Evolutionary conservation across 2,888 invertebrate genomes (phyloP).

Genomic region (Girardia tigrina): DNA sequence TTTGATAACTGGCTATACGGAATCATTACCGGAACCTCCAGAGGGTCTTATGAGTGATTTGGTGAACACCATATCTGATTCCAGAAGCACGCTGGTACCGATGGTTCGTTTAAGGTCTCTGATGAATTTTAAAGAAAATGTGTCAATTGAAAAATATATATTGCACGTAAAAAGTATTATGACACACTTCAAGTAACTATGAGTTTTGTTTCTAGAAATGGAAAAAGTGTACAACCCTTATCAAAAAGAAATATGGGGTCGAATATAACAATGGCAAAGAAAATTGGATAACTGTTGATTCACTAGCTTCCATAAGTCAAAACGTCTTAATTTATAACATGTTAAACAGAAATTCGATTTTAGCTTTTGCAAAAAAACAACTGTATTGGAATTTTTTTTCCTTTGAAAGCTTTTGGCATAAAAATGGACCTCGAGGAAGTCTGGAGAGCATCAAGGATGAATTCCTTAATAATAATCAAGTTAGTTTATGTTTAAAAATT

Average conservation of each 20-base stretch:
- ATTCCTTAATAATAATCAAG: conserved; percentile 11
- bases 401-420: not conserved
- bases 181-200: not conserved
- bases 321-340: not conserved
- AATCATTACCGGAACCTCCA: not conserved
- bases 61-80: not conserved
- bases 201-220: not conserved
- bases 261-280: not conserved
- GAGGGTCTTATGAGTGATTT: not conserved
- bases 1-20: not conserved
- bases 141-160: not conserved
- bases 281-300: not conserved
- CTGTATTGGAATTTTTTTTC: not conserved
- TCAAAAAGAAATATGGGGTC: not conserved
- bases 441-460: not conserved
- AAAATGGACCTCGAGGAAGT: not conserved
- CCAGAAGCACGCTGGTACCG: not conserved
- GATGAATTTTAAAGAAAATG: not conserved
- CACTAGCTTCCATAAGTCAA: not conserved
- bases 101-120: not conserved
- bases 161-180: not conserved
- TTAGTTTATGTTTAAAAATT: too few relatives aligned
- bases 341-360: not conserved
- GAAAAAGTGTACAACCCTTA: not conserved
- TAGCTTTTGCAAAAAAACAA: not conserved